Conservation (phyloP, 2,797 vertebrate genomes). For the Enteromius fasciolatus region DNA sequence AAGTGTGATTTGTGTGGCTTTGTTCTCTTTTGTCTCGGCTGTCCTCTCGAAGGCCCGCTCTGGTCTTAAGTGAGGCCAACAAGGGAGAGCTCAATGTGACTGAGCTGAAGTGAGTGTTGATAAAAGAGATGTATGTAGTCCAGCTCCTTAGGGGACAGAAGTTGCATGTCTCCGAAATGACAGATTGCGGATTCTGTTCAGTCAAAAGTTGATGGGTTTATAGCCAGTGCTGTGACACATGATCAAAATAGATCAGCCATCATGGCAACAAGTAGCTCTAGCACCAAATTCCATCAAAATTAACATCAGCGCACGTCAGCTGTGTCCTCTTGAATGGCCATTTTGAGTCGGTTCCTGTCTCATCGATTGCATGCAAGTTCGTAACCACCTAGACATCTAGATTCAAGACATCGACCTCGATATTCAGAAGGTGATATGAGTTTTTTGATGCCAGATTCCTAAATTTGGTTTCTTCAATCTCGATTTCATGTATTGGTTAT, state of each 20-base stretch:
- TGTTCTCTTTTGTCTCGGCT: constrained; percentile 54
- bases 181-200: constrained; percentile 9
- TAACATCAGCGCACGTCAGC: neutral
- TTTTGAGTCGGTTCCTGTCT: constrained; percentile 4
- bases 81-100: constrained; percentile 34
- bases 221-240: constrained; percentile 19
- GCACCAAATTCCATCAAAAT: constrained; percentile 7
- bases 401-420: neutral
- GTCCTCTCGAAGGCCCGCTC: constrained; percentile 51
- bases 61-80: constrained; percentile 45
- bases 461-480: neutral
- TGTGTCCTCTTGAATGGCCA: neutral
- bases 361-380: neutral
- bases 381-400: neutral
- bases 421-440: neutral
- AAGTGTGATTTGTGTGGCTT: constrained; percentile 65
- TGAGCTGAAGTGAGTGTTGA: constrained; percentile 43
- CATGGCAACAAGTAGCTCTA: neutral
- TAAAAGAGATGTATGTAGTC: constrained; percentile 18
- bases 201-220: constrained; percentile 25
- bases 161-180: constrained; percentile 30
- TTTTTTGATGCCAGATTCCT: neutral
- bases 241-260: constrained; percentile 35
- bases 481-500: neutral
- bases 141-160: constrained; percentile 39